These are phyloP conservation scores for Cherax destructor DNA, from an alignment of 1,140 invertebrate genomes.

Conservation along the genomic window DNA sequence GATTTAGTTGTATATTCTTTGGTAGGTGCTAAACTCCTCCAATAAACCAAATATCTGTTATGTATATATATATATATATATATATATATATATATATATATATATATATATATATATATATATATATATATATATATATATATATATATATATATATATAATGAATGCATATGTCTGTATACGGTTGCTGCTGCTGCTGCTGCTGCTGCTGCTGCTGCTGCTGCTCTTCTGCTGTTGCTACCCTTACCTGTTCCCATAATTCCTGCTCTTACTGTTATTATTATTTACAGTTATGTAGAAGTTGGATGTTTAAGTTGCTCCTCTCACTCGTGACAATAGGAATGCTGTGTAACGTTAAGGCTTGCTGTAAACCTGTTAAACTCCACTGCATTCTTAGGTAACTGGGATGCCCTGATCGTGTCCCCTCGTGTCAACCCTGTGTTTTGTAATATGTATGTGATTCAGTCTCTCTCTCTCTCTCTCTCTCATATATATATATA, in stretches of 20 bases:
- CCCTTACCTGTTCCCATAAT: no score
- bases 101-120: constrained; percentile 29
- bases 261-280: not conserved
- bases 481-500: not conserved
- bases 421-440: not conserved
- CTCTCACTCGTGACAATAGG: not conserved
- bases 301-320: not conserved
- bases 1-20: not conserved
- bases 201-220: no score
- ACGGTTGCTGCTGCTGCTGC: no score
- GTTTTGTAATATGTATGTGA: not conserved
- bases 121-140: constrained; percentile 12
- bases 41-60: no score
- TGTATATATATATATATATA: not conserved
- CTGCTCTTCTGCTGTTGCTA: no score
- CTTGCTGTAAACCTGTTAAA: not conserved
- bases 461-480: no score
- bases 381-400: not conserved
- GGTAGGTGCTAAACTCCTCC: not conserved
- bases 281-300: not conserved
- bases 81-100: constrained; percentile 9
- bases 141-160: no score
- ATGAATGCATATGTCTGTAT: no score
- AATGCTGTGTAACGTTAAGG: not conserved
- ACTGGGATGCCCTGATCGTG: not conserved